Evolutionary conservation across 2,113 vertebrate genomes (phyloP).

Genomic region (Gasterosteus nipponicus): DNA sequence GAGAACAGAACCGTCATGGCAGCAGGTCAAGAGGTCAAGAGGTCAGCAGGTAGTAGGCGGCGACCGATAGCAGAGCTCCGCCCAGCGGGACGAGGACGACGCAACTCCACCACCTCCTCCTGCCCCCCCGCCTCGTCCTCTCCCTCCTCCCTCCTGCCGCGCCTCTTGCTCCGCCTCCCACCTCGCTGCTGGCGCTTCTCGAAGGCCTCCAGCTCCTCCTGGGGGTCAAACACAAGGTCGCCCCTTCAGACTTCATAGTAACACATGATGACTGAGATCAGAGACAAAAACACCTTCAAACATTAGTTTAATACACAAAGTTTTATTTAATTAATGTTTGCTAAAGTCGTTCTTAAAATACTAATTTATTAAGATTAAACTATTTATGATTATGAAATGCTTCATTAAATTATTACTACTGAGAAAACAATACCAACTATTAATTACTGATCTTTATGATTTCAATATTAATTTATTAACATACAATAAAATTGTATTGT

Average conservation of each 20-base stretch:
- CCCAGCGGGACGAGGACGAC: constrained; percentile 83
- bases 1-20: background rate
- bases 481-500: too few relatives aligned
- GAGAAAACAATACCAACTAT: too few relatives aligned
- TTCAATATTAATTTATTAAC: too few relatives aligned
- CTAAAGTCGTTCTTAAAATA: too few relatives aligned
- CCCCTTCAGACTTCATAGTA: too few relatives aligned
- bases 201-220: constrained; percentile 97
- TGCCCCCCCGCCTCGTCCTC: constrained; percentile 69
- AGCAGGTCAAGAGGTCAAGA: background rate
- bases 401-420: background rate
- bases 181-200: constrained; percentile 90
- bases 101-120: constrained; percentile 84
- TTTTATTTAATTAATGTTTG: too few relatives aligned
- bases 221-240: background rate
- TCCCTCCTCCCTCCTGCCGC: constrained; percentile 83
- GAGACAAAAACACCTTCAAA: background rate
- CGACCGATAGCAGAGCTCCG: constrained; percentile 69
- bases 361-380: too few relatives aligned
- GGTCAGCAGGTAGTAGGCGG: constrained; percentile 84
- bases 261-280: too few relatives aligned
- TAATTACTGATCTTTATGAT: too few relatives aligned
- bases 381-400: too few relatives aligned
- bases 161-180: constrained; percentile 88
- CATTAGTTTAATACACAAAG: too few relatives aligned